Percentiles rank a stretch among this genome's conserved stretches.
These are phyloP conservation scores for Myiagra hebetior DNA, from an alignment of 2,113 vertebrate species.

Conservation along the genomic window DNA sequence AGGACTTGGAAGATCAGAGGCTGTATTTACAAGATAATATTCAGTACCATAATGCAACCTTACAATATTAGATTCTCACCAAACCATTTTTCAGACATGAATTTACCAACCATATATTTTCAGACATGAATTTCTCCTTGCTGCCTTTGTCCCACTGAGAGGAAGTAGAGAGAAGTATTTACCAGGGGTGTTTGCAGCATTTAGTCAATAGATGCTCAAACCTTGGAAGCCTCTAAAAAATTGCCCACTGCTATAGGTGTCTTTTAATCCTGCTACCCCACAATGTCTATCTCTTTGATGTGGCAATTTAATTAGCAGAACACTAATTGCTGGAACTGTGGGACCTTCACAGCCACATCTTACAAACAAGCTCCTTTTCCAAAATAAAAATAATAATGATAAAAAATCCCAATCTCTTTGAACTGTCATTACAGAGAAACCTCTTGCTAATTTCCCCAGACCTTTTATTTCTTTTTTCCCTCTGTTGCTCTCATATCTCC, in stretches of 20 bases:
- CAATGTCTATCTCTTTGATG: neutral
- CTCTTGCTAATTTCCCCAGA: neutral
- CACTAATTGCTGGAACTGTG: neutral
- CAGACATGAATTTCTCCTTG: neutral
- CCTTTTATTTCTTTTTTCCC: neutral
- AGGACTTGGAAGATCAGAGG: neutral
- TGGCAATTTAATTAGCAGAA: conserved; percentile 21
- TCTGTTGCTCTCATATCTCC: neutral
- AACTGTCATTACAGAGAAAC: neutral
- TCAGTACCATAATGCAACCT: neutral
- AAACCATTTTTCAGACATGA: neutral
- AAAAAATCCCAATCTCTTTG: neutral
- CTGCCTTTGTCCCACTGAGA: neutral
- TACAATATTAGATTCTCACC: neutral
- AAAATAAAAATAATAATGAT: neutral
- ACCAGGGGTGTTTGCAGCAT: neutral
- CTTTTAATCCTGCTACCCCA: neutral
- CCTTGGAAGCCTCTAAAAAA: neutral
- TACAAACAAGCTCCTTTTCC: neutral
- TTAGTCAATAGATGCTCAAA: neutral
- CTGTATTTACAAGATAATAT: neutral
- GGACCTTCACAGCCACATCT: neutral
- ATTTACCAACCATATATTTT: neutral
- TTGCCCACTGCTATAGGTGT: neutral
- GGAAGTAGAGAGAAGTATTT: neutral